These are phyloP conservation scores for Rhinoraja longicauda DNA, from an alignment of 2,797 vertebrate species.

Conservation along the genomic window DNA sequence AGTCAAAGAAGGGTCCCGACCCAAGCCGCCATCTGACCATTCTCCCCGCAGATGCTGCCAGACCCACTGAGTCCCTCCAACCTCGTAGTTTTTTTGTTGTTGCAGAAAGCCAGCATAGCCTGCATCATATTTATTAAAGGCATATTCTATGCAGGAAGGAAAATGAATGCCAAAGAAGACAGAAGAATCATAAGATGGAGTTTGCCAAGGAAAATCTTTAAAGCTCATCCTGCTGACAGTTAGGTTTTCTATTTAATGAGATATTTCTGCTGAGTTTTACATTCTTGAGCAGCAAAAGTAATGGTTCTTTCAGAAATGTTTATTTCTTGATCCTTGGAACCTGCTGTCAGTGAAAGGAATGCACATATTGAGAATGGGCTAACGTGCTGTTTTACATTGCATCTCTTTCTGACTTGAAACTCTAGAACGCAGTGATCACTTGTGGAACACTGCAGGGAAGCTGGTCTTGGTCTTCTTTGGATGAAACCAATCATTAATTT, in stretches of 20 bases:
- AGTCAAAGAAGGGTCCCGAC: too few relatives aligned
- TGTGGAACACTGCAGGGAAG: not conserved
- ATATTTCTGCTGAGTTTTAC: constrained; percentile 15
- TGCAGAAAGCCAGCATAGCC: too few relatives aligned
- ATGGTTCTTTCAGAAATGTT: constrained; percentile 27
- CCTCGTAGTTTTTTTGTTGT: too few relatives aligned
- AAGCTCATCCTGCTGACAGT: not conserved
- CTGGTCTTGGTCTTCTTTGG: not conserved
- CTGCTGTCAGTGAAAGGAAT: not conserved
- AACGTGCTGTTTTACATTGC: not conserved
- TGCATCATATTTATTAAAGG: not conserved
- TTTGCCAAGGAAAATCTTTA: not conserved
- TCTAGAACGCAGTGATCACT: not conserved
- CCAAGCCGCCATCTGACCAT: too few relatives aligned
- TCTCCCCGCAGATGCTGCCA: too few relatives aligned
- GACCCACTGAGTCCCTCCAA: too few relatives aligned
- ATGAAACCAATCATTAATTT: not conserved
- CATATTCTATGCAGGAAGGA: not conserved
- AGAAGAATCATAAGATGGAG: not conserved
- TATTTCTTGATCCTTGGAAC: not conserved
- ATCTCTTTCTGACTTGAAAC: not conserved
- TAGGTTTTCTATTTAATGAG: constrained; percentile 8
- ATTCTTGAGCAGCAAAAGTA: constrained; percentile 23
- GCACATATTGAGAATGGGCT: not conserved
- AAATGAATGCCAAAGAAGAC: not conserved